Percentiles rank a stretch among this genome's conserved stretches.
Evolutionary conservation across 2,888 invertebrate genomes (phyloP).

Genomic region (Incurvaria masculella): DNA sequence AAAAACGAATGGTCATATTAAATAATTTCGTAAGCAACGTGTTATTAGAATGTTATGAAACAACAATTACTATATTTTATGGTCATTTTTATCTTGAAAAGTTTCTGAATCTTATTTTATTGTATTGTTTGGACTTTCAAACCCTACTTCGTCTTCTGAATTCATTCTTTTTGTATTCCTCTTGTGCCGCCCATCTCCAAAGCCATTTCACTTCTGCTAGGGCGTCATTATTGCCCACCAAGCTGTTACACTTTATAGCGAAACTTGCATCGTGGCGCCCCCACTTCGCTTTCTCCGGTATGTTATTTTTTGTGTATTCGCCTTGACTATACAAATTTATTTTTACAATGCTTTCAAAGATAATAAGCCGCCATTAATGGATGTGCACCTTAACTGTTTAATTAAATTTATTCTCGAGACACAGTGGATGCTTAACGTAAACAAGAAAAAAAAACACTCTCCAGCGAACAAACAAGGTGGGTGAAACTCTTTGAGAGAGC

Average conservation of each 20-base stretch:
- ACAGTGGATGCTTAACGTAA: too few relatives aligned
- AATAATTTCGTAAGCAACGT: too few relatives aligned
- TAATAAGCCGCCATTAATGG: background rate
- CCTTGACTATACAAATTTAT: background rate
- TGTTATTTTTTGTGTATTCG: too few relatives aligned
- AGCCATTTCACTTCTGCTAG: constrained; percentile 28
- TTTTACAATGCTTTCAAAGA: background rate
- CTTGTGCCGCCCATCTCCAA: too few relatives aligned
- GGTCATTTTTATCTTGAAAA: too few relatives aligned
- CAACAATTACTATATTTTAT: too few relatives aligned
- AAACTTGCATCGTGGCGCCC: constrained; percentile 43
- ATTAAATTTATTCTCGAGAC: background rate
- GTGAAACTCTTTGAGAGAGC: background rate
- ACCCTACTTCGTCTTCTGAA: constrained; percentile 25
- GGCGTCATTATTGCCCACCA: constrained; percentile 40
- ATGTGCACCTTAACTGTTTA: background rate
- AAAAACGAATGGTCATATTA: too few relatives aligned
- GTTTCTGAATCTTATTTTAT: too few relatives aligned
- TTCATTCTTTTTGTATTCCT: too few relatives aligned
- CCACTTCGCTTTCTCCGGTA: too few relatives aligned
- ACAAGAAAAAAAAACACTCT: background rate
- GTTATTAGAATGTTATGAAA: too few relatives aligned
- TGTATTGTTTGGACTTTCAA: too few relatives aligned
- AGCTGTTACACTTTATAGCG: constrained; percentile 48
- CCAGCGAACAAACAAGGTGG: background rate